phyloP scores from a whole-genome alignment of 1,140 invertebrate genomes.

The Atta texana region DNA sequence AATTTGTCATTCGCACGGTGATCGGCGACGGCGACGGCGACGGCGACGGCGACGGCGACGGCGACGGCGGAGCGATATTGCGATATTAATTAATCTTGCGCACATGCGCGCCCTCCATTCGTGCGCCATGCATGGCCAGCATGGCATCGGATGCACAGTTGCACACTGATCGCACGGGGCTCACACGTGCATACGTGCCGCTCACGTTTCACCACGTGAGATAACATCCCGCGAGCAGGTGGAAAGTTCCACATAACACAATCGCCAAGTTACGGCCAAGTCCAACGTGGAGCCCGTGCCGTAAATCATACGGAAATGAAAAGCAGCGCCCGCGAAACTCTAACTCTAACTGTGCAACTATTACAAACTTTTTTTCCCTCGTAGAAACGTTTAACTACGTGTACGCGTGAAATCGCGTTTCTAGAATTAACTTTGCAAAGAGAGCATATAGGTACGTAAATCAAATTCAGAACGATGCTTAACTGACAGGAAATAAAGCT shows the following conservation, averaged over 20 bases:
- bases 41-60: not conserved
- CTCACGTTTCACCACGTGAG: constrained; percentile 69
- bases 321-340: constrained; percentile 19
- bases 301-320: constrained; percentile 56
- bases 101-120: constrained; percentile 61
- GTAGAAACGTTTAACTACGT: not conserved
- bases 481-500: not conserved
- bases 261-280: constrained; percentile 46
- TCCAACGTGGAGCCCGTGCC: constrained; percentile 18
- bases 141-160: constrained; percentile 31
- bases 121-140: constrained; percentile 41
- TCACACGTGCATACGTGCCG: constrained; percentile 36
- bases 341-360: constrained; percentile 4
- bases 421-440: not conserved
- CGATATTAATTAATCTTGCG: constrained; percentile 81
- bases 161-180: constrained; percentile 1
- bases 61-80: constrained; percentile 68
- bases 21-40: constrained; percentile 44
- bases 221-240: constrained; percentile 69
- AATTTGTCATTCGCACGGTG: constrained; percentile 79
- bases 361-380: constrained; percentile 2
- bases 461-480: not conserved
- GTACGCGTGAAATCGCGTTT: constrained; percentile 2
- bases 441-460: not conserved
- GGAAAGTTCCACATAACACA: constrained; percentile 59